Base-by-base conservation (phyloP, 2,888 invertebrate genomes). In the Drosophila anceps region DNA sequence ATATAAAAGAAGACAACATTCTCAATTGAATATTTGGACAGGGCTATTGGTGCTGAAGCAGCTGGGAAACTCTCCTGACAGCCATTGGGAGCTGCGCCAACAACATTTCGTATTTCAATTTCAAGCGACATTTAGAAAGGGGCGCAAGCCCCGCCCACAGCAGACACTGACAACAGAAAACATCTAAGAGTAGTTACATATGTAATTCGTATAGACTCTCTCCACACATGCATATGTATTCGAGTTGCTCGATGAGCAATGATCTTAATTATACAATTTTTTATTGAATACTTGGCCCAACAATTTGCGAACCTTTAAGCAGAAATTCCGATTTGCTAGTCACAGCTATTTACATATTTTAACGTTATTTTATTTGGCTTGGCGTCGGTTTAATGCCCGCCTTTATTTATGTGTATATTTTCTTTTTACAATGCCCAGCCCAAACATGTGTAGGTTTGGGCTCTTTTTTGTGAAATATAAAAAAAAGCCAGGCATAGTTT, bases 291-390 rank as follows among this genome's bases (percentile, higher is more conserved):
- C 10, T 50, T 50, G 50, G 18, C 12, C n/a, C 29, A 31, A 7
- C 58, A 29, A 48, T 41, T 50, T 68, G 68, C 69, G 61, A 62
- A 20, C 35, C 58, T 59, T 29, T 43, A 24, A 6, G 6, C 35
- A 27, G 39, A 18, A 50, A 44, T 33, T 62, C 46, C 35, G 35
- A 24, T 37, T 37, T 53, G 18, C 10, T 55, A 58, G 24, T 24
- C 53, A 66, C 60, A 46, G 55, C 55, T 69, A 79, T 83, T 85
- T 63, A 72, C 68, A 88, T 79, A 70, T 73, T 72, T 80, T 24
- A 8, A 12, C 29, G 39, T 44, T 66, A 33, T 57, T 76, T 79
- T 59, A 44, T 63, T 69, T 65, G 18, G 31, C 29, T 43, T 46
- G 53, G 20, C 67, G 53, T 60, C 29, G 68, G 41, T 58, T 65